Evolutionary conservation across 2,888 invertebrate species (phyloP), one percentile per base, ranked within the genome.

Genomic region (Anthoptus insignis): DNA sequence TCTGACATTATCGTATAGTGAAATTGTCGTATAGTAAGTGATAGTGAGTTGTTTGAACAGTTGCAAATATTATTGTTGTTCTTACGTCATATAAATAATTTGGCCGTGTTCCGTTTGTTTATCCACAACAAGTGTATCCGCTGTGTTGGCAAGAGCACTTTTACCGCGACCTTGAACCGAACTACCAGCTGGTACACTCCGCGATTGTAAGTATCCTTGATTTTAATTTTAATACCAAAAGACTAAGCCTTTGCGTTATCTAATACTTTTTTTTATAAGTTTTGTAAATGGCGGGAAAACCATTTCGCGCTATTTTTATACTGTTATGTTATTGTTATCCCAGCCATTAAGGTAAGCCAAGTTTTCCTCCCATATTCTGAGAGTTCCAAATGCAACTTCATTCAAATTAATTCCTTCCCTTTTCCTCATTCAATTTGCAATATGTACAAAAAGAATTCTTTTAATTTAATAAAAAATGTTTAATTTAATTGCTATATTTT

Each of bases 21-120:
- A 27, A 37, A 47, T 37, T 22, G 34, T 47, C 24, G 42, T 32
- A n/a, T 37, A 64, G 49, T n/a, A n/a, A n/a, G n/a, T 63, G 49
- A 56, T 63, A 37, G 50, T 58, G 21, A 64, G n/a, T 75, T 84
- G 82, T 87, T 87, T 83, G 76, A 76, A 79, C 86, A 88, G 83
- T 84, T 88, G 87, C 76, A 76, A 73, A 77, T 75, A 80, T 80
- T 82, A 80, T 78, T 79, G 77, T 80, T 79, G 75, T 75, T 78
- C 84, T 88, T 87, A 82, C 89, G 91, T 91, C 91, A 91, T 73
- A 73, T 79, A 82, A 86, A 86, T 87, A 86, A 83, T 87, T 90
- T 91, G 91, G 88, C 87, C 80, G 80, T 79, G 82, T 80, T 80
- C 80, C 83, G 83, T 86, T 86, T 85, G 67, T 73, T 89, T 84